These are phyloP conservation scores for Thripadectes ignobilis DNA, from an alignment of 2,797 vertebrate genomes.

Conservation along the genomic window DNA sequence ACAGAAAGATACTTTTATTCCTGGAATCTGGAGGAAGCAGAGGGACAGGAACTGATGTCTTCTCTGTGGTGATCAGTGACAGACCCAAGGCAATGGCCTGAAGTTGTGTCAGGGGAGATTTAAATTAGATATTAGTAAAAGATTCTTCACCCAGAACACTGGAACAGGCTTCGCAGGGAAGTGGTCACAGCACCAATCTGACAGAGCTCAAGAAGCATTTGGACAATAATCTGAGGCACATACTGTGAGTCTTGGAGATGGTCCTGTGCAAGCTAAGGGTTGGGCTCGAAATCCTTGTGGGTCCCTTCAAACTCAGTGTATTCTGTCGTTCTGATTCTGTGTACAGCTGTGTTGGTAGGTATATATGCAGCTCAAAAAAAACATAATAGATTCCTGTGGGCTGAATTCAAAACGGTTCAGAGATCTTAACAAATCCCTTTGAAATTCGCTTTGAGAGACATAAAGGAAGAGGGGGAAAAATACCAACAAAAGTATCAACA, in stretches of 20 bases:
- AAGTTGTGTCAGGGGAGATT: not conserved
- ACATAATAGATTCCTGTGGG: not conserved
- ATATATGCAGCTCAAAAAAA: not conserved
- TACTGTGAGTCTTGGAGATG: not conserved
- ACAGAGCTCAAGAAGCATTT: not conserved
- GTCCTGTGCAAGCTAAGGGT: not conserved
- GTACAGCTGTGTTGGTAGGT: not conserved
- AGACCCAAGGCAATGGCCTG: not conserved
- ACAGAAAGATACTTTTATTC: not conserved
- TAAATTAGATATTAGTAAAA: not conserved
- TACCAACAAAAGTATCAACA: not conserved
- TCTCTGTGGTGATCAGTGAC: not conserved
- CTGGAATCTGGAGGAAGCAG: not conserved
- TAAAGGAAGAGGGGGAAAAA: fast-evolving
- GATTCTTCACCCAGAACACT: not conserved
- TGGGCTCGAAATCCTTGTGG: not conserved
- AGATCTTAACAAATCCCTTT: not conserved
- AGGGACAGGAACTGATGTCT: not conserved
- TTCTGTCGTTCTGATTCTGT: not conserved
- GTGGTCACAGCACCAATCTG: not conserved
- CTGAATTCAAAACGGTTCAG: not conserved
- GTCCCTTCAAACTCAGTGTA: not conserved
- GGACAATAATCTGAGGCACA: not conserved
- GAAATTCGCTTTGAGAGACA: not conserved
- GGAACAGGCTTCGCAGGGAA: not conserved